phyloP scores from a whole-genome alignment of 2,797 vertebrate genomes.

The Lepidocolaptes lacrymiger region DNA sequence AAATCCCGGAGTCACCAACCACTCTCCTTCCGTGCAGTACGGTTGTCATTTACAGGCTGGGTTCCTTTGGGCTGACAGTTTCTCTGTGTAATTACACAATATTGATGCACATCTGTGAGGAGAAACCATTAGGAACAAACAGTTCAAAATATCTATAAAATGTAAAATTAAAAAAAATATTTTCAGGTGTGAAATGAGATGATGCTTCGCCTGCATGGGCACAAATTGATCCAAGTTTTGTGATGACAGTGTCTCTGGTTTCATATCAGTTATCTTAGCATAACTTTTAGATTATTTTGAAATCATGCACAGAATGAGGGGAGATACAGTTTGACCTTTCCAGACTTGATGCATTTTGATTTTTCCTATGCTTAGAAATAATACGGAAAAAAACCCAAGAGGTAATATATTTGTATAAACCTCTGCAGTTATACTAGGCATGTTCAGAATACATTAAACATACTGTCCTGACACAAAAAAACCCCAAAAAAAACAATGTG shows the following conservation, averaged over 20 bases:
- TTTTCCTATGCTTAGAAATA: conserved; percentile 24
- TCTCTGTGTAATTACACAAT: not conserved
- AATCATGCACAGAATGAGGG: conserved; percentile 23
- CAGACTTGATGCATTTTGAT: conserved; percentile 33
- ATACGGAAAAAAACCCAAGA: not conserved
- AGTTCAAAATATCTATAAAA: conserved; percentile 31
- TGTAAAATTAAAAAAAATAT: conserved; percentile 5
- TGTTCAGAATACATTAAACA: conserved; percentile 43
- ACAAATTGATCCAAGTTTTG: conserved; percentile 41
- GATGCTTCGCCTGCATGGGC: not conserved
- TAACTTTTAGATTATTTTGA: conserved; percentile 51
- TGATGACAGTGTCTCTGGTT: not conserved
- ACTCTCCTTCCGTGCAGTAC: not conserved
- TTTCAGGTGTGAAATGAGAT: conserved; percentile 33
- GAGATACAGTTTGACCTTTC: conserved; percentile 33
- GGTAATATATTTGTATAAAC: conserved; percentile 27
- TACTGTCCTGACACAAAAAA: not conserved
- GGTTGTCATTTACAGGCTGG: not conserved
- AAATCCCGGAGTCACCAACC: not conserved
- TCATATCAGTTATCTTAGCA: not conserved
- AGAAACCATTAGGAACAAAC: not conserved
- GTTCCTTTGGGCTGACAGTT: not conserved
- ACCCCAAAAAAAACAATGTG: not conserved
- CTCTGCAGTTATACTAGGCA: not conserved
- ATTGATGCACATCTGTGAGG: not conserved